A percentile compares a stretch with the other conserved stretches of the same genome.
These are phyloP conservation scores for Scaptomyza montana DNA, from an alignment of 1,140 invertebrate species.

Conservation along the genomic window DNA sequence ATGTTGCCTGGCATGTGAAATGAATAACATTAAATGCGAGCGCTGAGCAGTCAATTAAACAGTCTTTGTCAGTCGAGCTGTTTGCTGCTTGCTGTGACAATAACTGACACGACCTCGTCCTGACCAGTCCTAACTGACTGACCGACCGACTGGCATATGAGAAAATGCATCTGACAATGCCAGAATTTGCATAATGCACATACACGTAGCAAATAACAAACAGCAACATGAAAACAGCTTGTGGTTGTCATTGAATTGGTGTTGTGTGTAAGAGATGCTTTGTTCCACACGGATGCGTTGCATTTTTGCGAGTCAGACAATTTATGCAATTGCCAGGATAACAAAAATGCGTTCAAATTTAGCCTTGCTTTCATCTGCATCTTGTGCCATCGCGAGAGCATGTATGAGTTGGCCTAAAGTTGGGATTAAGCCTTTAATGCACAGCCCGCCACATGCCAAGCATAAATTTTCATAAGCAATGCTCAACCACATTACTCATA, in stretches of 20 bases:
- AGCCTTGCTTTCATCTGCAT: background rate
- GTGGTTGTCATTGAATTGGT: slow-evolving; percentile 24
- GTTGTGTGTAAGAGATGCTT: slow-evolving; percentile 4
- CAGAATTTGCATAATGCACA: slow-evolving; percentile 31
- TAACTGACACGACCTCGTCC: slow-evolving; percentile 31
- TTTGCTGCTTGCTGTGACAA: background rate
- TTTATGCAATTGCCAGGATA: slow-evolving; percentile 13
- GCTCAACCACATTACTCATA: slow-evolving; percentile 32
- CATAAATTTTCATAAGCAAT: slow-evolving; percentile 23
- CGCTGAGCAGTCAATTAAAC: slow-evolving; percentile 34
- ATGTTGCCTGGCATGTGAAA: slow-evolving; percentile 5
- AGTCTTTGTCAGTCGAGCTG: slow-evolving; percentile 27
- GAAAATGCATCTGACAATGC: slow-evolving; percentile 31
- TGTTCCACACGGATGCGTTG: slow-evolving; percentile 9
- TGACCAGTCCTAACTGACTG: slow-evolving; percentile 5
- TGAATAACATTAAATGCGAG: slow-evolving; percentile 33
- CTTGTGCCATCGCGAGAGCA: no score
- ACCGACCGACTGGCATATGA: slow-evolving; percentile 17
- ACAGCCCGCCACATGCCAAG: background rate
- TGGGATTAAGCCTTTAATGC: slow-evolving; percentile 7
- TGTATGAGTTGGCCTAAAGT: background rate
- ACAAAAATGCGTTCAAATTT: slow-evolving; percentile 2
- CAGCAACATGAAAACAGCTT: slow-evolving; percentile 1
- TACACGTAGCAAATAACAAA: slow-evolving; percentile 11
- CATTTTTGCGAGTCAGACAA: slow-evolving; percentile 8